Base-by-base conservation (phyloP, 1,140 invertebrate species). In the Caenorhabditis remanei region DNA sequence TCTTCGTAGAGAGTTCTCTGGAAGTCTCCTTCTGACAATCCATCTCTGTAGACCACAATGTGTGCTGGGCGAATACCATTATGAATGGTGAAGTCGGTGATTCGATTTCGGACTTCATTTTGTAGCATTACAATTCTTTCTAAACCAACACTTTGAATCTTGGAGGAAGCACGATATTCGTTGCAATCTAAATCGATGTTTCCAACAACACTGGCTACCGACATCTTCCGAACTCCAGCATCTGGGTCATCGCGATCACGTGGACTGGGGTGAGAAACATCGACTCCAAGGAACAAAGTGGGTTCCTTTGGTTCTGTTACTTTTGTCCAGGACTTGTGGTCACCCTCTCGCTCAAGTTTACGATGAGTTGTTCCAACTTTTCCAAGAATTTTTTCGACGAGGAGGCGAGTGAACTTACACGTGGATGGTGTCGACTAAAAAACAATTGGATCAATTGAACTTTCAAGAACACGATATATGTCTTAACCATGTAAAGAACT, bases 1-100 rank as follows among this genome's bases (percentile, higher is more conserved):
- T 87, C 86, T 56, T 87, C 86, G 41, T 67, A 87, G 2, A 87
- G 86, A 11, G 41, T 67, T 50, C 56, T 56, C 58, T 83, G n/a
- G 79, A 87, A 87, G 4, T 87, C 75, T 19, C n/a, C 55, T 56
- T 87, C 86, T 0, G 55, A 46, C 40, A 87, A 13, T 16, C 75
- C 75, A 43, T 87, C 86, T 24, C 86, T 4, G 40, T 83, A 87
- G 32, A 87, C 32, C 16, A 87, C 82, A 24, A 87, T 67, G 13
- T 87, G 86, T 13, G n/a, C 40, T 9, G 86, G 86, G 24, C n/a
- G n/a, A 0, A 53, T 48, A 9, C 79, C 75, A 56, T 48, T 87
- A n/a, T 63, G 8, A 21, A 56, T 11, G 16, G 19, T n/a, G 71
- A 87, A 87, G 7, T 53, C 85, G 4, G 13, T 7, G 71, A 87